Conservation (phyloP, 2,888 invertebrate genomes). For the Drosophila gaucha region DNA sequence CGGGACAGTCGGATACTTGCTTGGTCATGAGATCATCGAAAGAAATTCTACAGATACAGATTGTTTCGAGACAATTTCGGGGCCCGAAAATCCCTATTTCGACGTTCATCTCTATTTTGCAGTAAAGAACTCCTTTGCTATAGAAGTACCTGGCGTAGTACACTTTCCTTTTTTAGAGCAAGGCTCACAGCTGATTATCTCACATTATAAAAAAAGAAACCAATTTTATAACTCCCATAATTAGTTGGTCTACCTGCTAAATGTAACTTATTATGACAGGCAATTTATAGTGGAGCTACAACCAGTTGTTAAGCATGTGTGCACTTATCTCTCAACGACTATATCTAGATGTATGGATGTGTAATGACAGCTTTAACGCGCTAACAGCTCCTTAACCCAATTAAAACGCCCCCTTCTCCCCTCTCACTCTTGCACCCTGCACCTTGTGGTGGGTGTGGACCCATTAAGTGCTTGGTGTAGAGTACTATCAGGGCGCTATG, state of each 20-base stretch:
- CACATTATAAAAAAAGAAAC: neutral
- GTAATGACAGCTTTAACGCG: slow-evolving; percentile 73
- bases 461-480: slow-evolving; percentile 60
- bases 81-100: too few species aligned
- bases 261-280: slow-evolving; percentile 6
- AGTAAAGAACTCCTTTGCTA: too few species aligned
- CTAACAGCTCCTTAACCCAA: slow-evolving; percentile 77
- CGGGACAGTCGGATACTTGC: too few species aligned
- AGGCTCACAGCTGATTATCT: neutral
- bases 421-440: slow-evolving; percentile 5
- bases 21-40: too few species aligned
- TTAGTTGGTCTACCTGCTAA: neutral
- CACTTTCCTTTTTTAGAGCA: neutral
- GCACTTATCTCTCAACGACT: slow-evolving; percentile 48
- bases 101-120: too few species aligned
- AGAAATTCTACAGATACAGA: too few species aligned
- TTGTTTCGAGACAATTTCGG: too few species aligned
- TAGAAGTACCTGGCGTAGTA: too few species aligned
- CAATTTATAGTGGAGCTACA: neutral
- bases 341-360: slow-evolving; percentile 39
- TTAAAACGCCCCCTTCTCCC: slow-evolving; percentile 46
- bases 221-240: too few species aligned
- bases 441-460: slow-evolving; percentile 59
- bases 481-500: slow-evolving; percentile 9
- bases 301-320: slow-evolving; percentile 13